Base-by-base conservation (phyloP, 23 tunicate species). In the Ciona savignyi region DNA sequence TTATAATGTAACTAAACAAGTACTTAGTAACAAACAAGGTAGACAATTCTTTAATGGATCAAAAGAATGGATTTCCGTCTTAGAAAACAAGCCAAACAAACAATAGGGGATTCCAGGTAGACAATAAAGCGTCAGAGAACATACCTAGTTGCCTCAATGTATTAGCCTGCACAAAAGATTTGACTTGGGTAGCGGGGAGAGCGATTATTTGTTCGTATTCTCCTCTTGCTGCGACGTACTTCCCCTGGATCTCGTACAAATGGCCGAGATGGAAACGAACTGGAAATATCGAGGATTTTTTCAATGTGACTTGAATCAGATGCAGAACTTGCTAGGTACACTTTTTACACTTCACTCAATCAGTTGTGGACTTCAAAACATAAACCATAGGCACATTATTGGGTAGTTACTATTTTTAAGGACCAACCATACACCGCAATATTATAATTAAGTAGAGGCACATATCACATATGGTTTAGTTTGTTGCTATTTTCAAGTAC, bases 181-280 rank as follows among this genome's bases (percentile, higher is more conserved):
- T 72, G 22, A 90, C 76, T 78, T 83, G 89, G 26, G 78, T 74
- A 25, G 77, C 73, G 2, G 97, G 78, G 26, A 83, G 72, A 68
- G 83, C 75, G 22, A 91, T 31, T 0, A 91, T 71, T 0, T 81
- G 77, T 42, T 91, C 97, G 62, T 91, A 91, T 64, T 91, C 90
- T 35, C 51, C 61, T 2, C 76, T 80, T n/a, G 97, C 97, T 65
- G 84, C 83, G 28, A 29, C 2, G 33, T 83, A 81, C 60, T 77
- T 84, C 19, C 61, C 32, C 66, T 91, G 97, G 2, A 91, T 91
- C 67, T 91, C 97, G 29, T 68, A 76, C 35, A 91, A 62, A 76
- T 91, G 97, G 0, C 97, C 97, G 26, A 91, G 76, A 71, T 91
- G 97, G 70, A 91, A 91, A 27, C 75, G 83, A 51, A 78, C 91